These are phyloP conservation scores for Philantomba maxwellii DNA, from an alignment of 2,113 vertebrate species.

Conservation along the genomic window DNA sequence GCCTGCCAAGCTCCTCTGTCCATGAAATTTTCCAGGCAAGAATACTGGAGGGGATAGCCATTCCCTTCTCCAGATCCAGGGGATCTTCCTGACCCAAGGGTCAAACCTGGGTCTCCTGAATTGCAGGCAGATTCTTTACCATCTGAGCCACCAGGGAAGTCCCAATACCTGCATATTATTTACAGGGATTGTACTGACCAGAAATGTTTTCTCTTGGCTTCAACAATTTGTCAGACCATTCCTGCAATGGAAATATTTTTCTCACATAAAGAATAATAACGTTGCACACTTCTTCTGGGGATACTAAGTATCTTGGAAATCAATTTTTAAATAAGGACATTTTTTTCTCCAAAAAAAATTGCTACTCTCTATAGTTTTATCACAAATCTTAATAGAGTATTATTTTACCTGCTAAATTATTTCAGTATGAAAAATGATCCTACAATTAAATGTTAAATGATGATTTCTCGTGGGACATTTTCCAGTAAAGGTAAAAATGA, in stretches of 20 bases:
- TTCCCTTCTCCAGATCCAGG: background rate
- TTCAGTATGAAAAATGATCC: slow-evolving; percentile 23
- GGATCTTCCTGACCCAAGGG: background rate
- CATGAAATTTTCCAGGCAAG: background rate
- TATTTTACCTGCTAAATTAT: background rate
- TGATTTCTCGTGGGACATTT: background rate
- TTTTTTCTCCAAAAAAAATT: background rate
- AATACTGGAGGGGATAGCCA: background rate
- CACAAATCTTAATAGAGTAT: background rate
- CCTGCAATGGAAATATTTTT: background rate
- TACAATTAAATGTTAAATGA: background rate
- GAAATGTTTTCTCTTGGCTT: background rate
- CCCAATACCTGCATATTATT: background rate
- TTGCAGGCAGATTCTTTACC: background rate
- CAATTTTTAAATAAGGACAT: background rate
- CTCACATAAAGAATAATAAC: background rate
- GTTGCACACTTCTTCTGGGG: background rate
- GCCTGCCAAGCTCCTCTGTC: background rate
- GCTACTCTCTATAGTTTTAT: background rate
- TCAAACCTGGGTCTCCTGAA: background rate
- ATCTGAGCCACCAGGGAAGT: background rate
- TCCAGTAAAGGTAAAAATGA: background rate
- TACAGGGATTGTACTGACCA: background rate
- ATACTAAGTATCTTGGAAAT: background rate
- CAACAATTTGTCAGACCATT: background rate